Percentiles rank a stretch among this genome's conserved stretches.
Evolutionary conservation across 2,888 invertebrate species (phyloP).

Genomic region (Thecocarcelia acutangulata): DNA sequence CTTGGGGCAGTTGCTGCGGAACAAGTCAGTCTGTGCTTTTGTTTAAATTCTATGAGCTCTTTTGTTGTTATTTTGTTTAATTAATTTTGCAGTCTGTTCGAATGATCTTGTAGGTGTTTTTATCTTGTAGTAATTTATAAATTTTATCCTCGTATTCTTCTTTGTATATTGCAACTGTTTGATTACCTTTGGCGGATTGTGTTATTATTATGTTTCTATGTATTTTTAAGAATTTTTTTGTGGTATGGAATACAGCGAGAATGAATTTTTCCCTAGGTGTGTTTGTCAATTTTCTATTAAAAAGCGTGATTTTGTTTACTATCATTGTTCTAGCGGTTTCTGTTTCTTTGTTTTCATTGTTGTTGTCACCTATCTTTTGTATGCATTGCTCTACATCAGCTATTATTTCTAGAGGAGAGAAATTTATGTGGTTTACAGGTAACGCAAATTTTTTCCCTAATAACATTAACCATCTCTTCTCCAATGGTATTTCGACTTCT

Average conservation of each 20-base stretch:
- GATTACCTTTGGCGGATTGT: background rate
- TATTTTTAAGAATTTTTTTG: background rate
- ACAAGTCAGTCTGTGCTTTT: background rate
- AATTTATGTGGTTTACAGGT: too few relatives aligned
- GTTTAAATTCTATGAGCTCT: background rate
- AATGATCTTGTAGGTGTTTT: background rate
- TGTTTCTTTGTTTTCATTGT: background rate
- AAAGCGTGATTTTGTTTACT: background rate
- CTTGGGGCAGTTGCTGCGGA: background rate
- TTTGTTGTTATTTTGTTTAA: background rate
- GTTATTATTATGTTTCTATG: background rate
- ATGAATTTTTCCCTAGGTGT: slow-evolving; percentile 9
- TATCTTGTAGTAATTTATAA: too few relatives aligned
- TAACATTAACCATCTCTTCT: too few relatives aligned
- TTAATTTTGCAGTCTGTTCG: background rate
- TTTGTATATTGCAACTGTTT: slow-evolving; percentile 4
- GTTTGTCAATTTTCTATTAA: background rate
- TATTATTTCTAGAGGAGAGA: too few relatives aligned
- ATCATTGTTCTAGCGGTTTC: background rate
- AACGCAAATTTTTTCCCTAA: too few relatives aligned
- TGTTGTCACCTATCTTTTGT: too few relatives aligned
- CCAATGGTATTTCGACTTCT: too few relatives aligned
- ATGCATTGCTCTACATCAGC: too few relatives aligned
- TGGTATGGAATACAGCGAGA: background rate
- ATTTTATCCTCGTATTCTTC: background rate